A percentile compares a stretch with the other conserved stretches of the same genome.
phyloP scores from a whole-genome alignment of 53 echinoderm and acorn worm species.

The Echinometra lucunter region DNA sequence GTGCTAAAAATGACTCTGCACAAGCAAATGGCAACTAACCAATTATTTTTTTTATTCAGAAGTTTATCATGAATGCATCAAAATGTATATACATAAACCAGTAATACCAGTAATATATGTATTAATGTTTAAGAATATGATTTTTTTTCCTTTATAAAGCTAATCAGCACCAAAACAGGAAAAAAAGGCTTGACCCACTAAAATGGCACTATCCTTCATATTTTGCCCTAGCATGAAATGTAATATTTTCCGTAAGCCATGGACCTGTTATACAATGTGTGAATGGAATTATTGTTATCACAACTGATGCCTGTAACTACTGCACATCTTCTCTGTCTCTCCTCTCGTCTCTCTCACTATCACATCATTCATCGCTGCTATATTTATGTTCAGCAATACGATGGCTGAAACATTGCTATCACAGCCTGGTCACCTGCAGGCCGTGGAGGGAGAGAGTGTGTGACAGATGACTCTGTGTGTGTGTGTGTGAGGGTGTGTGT shows the following conservation, averaged over 20 bases:
- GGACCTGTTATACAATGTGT: slow-evolving; percentile 46
- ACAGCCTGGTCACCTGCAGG: slow-evolving; percentile 51
- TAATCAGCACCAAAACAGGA: neutral
- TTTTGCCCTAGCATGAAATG: neutral
- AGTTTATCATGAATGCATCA: no score
- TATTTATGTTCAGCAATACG: slow-evolving; percentile 46
- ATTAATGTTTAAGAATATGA: neutral
- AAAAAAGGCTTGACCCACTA: neutral
- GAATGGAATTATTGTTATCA: slow-evolving; percentile 34
- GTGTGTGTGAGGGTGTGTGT: slow-evolving; percentile 51
- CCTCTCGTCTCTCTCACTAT: slow-evolving; percentile 12
- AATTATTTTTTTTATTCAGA: no score
- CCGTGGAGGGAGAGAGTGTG: slow-evolving; percentile 23
- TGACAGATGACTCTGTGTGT: slow-evolving; percentile 33
- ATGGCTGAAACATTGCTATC: slow-evolving; percentile 60
- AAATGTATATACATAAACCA: neutral
- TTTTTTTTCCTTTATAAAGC: neutral
- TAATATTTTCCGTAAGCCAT: neutral
- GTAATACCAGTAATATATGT: no score
- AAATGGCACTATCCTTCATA: neutral
- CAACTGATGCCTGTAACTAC: slow-evolving; percentile 30
- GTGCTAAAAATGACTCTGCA: neutral
- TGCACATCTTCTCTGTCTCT: neutral
- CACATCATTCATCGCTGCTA: slow-evolving; percentile 56
- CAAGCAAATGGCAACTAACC: neutral